Evolutionary conservation across 2,888 invertebrate genomes (phyloP).

Genomic region (Mesopsocus fuscifrons): DNA sequence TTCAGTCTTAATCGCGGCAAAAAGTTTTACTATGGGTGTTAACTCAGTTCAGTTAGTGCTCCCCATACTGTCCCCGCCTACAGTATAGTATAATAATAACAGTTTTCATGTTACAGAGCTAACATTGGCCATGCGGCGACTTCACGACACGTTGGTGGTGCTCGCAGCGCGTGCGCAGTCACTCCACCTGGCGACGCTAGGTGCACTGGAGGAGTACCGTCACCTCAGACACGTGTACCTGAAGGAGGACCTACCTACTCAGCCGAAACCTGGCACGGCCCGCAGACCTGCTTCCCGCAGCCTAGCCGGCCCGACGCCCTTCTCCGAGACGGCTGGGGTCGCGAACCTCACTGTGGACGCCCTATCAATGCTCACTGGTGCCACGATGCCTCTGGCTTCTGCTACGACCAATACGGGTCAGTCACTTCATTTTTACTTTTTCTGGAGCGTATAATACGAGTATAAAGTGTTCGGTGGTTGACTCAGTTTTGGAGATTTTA

Average conservation of each 20-base stretch:
- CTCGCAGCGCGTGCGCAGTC: constrained; percentile 73
- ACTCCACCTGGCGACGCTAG: constrained; percentile 34
- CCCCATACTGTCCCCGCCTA: too few species aligned
- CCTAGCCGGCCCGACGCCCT: constrained; percentile 1
- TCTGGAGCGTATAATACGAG: not conserved
- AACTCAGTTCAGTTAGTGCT: too few species aligned
- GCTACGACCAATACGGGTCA: not conserved
- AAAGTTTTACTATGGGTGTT: too few species aligned
- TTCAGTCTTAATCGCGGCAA: too few species aligned
- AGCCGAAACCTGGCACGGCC: not conserved
- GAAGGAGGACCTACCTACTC: constrained; percentile 41
- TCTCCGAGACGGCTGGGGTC: constrained; percentile 2
- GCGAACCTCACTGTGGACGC: constrained; percentile 3
- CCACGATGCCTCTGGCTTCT: not conserved
- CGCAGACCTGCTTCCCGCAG: not conserved
- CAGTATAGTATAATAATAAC: too few species aligned
- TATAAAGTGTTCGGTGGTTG: too few species aligned
- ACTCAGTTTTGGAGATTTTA: too few species aligned
- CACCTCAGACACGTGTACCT: constrained; percentile 57
- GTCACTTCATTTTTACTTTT: constrained; percentile 9
- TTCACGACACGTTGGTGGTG: constrained; percentile 72
- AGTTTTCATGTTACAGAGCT: constrained; percentile 59
- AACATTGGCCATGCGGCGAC: constrained; percentile 53
- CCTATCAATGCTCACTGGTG: constrained; percentile 4
- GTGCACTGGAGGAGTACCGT: constrained; percentile 56